Evolutionary conservation across 2,888 invertebrate species (phyloP).

Genomic region (Plagiodera versicolora): DNA sequence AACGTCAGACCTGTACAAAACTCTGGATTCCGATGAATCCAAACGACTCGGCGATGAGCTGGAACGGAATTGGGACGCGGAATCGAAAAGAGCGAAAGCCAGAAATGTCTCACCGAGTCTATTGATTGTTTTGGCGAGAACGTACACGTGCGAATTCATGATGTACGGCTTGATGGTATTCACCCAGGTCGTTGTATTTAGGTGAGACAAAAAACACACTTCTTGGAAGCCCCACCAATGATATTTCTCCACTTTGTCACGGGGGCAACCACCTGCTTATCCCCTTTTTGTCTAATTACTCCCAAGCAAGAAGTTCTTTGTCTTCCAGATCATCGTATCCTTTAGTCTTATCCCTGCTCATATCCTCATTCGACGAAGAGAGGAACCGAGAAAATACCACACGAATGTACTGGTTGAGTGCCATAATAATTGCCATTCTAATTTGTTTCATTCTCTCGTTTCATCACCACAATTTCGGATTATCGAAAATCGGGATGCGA

Average conservation of each 20-base stretch:
- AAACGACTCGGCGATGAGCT: constrained; percentile 57
- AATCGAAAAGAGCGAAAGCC: constrained; percentile 18
- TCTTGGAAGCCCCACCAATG: no score
- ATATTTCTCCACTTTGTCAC: no score
- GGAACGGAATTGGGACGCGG: constrained; percentile 57
- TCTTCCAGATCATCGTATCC: constrained; percentile 9
- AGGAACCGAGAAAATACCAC: constrained; percentile 30
- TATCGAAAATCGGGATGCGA: constrained; percentile 17
- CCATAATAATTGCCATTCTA: constrained; percentile 57
- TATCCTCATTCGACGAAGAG: constrained; percentile 7
- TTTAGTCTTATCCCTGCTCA: constrained; percentile 3
- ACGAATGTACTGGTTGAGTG: constrained; percentile 63
- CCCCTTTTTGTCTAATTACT: no score
- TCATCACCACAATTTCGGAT: constrained; percentile 63
- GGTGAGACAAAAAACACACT: constrained; percentile 19
- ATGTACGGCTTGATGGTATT: constrained; percentile 26
- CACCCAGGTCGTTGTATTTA: constrained; percentile 21
- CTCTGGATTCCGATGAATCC: constrained; percentile 63
- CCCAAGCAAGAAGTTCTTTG: no score
- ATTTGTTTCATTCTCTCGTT: constrained; percentile 59
- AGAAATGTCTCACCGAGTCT: constrained; percentile 28
- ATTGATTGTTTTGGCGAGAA: constrained; percentile 25
- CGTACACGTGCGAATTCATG: constrained; percentile 26
- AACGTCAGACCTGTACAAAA: constrained; percentile 65
- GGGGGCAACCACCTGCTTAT: no score